Percentiles rank a stretch among this genome's conserved stretches.
Evolutionary conservation across 2,888 invertebrate genomes (phyloP).

Genomic region (Brachyopa scutellaris): DNA sequence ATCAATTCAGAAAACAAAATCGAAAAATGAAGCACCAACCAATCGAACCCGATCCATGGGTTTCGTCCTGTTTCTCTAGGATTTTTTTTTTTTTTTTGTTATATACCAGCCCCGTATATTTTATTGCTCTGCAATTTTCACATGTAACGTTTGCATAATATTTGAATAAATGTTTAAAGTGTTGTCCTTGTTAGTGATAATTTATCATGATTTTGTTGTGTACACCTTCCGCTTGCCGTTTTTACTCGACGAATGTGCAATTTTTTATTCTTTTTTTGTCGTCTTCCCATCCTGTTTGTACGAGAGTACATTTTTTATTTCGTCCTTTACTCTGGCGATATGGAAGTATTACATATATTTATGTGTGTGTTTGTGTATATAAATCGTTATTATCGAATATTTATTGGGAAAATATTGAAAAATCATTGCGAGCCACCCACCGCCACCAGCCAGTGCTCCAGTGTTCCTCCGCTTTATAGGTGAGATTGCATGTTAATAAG

Average conservation of each 20-base stretch:
- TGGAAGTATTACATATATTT: constrained; percentile 12
- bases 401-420: constrained; percentile 74
- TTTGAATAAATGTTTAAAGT: constrained; percentile 74
- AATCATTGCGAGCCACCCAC: constrained; percentile 64
- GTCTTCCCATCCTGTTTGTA: neutral
- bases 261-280: constrained; percentile 32
- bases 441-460: neutral
- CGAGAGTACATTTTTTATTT: neutral
- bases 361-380: constrained; percentile 34
- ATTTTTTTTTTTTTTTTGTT: neutral
- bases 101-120: neutral
- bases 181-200: constrained; percentile 74
- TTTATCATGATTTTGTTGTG: constrained; percentile 73
- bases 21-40: neutral
- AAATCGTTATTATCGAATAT: constrained; percentile 74
- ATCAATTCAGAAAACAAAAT: constrained; percentile 52
- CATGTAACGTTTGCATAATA: constrained; percentile 72
- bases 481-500: constrained; percentile 68
- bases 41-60: neutral
- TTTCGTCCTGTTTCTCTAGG: constrained; percentile 15
- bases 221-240: constrained; percentile 38
- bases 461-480: constrained; percentile 38
- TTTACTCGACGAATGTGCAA: constrained; percentile 54
- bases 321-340: constrained; percentile 11
- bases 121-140: constrained; percentile 60